phyloP scores from a whole-genome alignment of 1,140 invertebrate genomes.

The Lamellibrachia luymesi region DNA sequence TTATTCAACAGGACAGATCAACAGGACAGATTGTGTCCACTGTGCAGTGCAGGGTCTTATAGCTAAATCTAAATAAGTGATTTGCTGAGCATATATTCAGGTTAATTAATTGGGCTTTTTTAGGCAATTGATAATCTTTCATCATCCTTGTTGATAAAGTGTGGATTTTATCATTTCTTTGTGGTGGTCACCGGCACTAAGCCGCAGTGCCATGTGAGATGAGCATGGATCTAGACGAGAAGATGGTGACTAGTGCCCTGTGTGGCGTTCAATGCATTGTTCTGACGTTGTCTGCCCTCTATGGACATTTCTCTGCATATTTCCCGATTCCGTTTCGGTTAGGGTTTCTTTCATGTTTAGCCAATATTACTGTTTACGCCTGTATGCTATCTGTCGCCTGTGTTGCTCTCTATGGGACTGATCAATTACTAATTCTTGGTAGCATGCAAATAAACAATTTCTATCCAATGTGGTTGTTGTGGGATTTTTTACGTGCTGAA shows the following conservation, averaged over 20 bases:
- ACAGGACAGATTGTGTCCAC: not conserved
- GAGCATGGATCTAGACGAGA: constrained; percentile 13
- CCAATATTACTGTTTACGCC: not conserved
- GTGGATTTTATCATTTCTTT: constrained; percentile 6
- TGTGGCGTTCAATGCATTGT: constrained; percentile 27
- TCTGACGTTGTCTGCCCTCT: constrained; percentile 38
- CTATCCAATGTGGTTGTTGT: not conserved
- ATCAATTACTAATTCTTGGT: not conserved
- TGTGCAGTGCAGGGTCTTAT: not conserved
- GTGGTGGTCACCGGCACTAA: constrained; percentile 1
- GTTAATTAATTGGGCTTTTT: not conserved
- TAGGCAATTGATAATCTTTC: constrained; percentile 6
- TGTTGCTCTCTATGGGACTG: not conserved
- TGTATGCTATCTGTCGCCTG: not conserved
- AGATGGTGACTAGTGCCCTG: constrained; percentile 19
- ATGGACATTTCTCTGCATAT: constrained; percentile 45
- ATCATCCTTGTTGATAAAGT: not conserved
- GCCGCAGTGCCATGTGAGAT: constrained; percentile 14
- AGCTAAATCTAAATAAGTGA: not conserved
- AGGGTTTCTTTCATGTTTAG: not conserved
- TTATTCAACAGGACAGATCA: not conserved
- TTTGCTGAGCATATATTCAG: not conserved
- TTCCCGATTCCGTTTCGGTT: constrained; percentile 51
- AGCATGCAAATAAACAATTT: not conserved
- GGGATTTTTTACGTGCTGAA: not conserved